Evolutionary conservation across 2,113 vertebrate species (phyloP), one percentile per base, ranked within the genome.

Genomic region (Urocynchramus pylzowi): DNA sequence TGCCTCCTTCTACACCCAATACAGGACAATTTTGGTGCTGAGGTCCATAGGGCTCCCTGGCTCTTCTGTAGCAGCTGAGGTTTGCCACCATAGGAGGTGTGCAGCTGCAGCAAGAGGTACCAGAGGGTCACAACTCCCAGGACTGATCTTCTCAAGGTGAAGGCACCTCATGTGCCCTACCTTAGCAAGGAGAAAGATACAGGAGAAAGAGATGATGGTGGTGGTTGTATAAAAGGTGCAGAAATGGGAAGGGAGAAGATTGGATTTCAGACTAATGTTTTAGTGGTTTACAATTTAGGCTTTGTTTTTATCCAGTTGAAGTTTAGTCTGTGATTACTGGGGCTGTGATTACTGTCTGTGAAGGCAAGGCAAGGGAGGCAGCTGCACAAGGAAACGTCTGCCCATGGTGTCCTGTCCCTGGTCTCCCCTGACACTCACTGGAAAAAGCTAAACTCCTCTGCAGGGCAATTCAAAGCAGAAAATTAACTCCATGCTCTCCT

Each of bases 31-130:
- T 75, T 54, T 86, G 76, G 17, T 82, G 52, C 30, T 42, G 44
- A 76, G 49, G 28, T n/a, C n/a, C 37, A 7, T 1, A 3, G 33
- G 30, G 28, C 18, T 76, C 30, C 16, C 49, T 0, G 0, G 20
- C 17, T 22, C 17, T 41, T 41, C 30, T 2, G 1, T 35, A 52
- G 18, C 37, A 69, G 26, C 35, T 47, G 39, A 16, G 13, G 54
- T 11, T 54, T 90, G 49, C 35, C 30, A 24, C 56, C 1, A 0
- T 9, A 64, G 49, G 13, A 67, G 4, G 2, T 28, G 10, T 27
- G 41, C 11, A 76, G 23, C 41, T 22, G 7, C 64, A 49, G 16
- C 0, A 0, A 79, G 23, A 64, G 39, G 14, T 45, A 73, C 13
- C 33, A 50, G 63, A 76, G 33, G 1, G 19, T 76, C 67, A 73